A percentile compares a stretch with the other conserved stretches of the same genome.
These are phyloP conservation scores for Stomorhina lunata DNA, from an alignment of 2,888 invertebrate genomes.

Conservation along the genomic window DNA sequence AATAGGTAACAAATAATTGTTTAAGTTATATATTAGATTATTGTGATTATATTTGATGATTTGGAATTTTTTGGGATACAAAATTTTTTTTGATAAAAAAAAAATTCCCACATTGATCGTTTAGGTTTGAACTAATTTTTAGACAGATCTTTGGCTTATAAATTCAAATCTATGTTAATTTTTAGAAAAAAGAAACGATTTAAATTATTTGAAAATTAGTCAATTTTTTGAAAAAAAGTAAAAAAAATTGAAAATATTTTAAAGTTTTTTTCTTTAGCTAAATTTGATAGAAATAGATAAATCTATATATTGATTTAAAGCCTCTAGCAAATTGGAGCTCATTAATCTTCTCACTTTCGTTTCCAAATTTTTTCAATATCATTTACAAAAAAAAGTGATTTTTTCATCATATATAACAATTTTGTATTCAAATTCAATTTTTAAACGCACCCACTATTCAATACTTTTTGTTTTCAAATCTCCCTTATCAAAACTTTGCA, in stretches of 20 bases:
- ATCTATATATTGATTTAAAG: background rate
- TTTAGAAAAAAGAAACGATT: background rate
- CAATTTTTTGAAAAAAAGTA: background rate
- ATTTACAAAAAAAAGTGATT: background rate
- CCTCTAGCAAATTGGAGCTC: background rate
- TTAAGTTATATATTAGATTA: too few relatives aligned
- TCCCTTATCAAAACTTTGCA: too few relatives aligned
- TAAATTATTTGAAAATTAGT: background rate
- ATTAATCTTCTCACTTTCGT: background rate
- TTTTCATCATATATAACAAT: too few relatives aligned
- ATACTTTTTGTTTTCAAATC: too few relatives aligned
- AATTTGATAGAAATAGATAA: background rate
- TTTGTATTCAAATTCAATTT: too few relatives aligned
- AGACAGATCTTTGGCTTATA: background rate
- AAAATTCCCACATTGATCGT: background rate
- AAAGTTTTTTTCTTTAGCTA: background rate
- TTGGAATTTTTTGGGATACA: background rate
- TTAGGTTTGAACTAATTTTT: background rate
- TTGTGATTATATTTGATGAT: background rate
- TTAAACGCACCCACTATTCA: too few relatives aligned
- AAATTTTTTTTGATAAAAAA: background rate
- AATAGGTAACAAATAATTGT: slow-evolving; percentile 25
- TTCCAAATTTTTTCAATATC: background rate
- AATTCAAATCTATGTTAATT: background rate
- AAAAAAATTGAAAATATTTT: background rate